phyloP scores from a whole-genome alignment of 2,113 vertebrate species.

The Scatophagus argus region DNA sequence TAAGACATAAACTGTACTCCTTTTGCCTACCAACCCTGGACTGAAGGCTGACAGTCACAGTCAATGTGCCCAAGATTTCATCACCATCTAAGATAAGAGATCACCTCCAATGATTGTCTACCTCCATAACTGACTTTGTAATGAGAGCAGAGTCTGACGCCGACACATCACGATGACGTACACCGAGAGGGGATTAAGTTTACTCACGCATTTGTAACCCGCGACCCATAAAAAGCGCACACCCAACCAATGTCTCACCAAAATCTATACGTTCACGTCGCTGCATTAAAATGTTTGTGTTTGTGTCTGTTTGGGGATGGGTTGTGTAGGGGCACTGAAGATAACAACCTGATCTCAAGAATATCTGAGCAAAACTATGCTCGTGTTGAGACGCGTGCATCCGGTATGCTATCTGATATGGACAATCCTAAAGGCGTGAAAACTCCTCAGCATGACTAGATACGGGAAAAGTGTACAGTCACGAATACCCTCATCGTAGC shows the following conservation, averaged over 20 bases:
- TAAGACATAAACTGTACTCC: not conserved
- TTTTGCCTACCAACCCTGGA: not conserved
- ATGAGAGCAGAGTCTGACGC: not conserved
- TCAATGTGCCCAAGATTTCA: slow-evolving; percentile 32
- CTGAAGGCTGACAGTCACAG: not conserved
- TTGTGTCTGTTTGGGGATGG: slow-evolving; percentile 60
- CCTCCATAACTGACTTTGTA: slow-evolving; percentile 20
- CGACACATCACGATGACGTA: not conserved
- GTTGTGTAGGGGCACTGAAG: slow-evolving; percentile 74
- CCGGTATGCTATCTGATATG: slow-evolving; percentile 54
- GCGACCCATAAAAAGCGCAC: not conserved
- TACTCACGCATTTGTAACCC: not conserved
- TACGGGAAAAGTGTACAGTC: slow-evolving; percentile 68
- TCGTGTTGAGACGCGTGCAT: slow-evolving; percentile 22
- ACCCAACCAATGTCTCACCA: no score
- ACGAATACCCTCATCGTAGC: slow-evolving; percentile 73
- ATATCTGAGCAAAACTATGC: slow-evolving; percentile 1
- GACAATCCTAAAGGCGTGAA: slow-evolving; percentile 57
- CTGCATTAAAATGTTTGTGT: slow-evolving; percentile 14
- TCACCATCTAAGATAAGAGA: slow-evolving; percentile 61
- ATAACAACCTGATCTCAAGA: slow-evolving; percentile 48
- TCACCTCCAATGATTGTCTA: slow-evolving; percentile 23
- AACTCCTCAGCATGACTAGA: slow-evolving; percentile 51
- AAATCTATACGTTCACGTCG: slow-evolving; percentile 2
- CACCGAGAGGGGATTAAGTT: not conserved